Evolutionary conservation across 1,140 invertebrate species (phyloP).

Genomic region (Mactra quadrangularis): DNA sequence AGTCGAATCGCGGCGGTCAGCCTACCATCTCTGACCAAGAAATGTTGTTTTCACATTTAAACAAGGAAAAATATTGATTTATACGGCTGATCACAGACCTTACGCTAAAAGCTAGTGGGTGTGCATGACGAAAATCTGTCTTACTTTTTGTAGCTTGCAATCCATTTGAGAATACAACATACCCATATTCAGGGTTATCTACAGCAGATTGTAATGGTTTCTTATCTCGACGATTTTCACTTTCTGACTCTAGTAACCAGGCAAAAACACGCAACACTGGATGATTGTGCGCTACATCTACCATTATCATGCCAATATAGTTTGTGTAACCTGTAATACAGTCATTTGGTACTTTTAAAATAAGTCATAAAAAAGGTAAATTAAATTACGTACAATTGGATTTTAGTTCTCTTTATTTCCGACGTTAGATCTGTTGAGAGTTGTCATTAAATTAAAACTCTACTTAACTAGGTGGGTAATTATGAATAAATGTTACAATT

Average conservation of each 20-base stretch:
- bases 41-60: background rate
- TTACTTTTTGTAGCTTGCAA: background rate
- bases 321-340: slow-evolving; percentile 57
- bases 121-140: too few species aligned
- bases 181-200: background rate
- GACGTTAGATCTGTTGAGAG: too few species aligned
- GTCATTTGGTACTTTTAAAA: background rate
- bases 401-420: background rate
- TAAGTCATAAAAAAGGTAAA: background rate
- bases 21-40: too few species aligned
- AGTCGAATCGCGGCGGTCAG: too few species aligned
- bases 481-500: too few species aligned
- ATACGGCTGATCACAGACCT: background rate
- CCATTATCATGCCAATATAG: slow-evolving; percentile 66
- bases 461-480: too few species aligned
- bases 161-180: background rate
- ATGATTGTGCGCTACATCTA: slow-evolving; percentile 69
- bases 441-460: too few species aligned
- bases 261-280: slow-evolving; percentile 64
- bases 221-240: slow-evolving; percentile 10
- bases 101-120: background rate
- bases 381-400: background rate
- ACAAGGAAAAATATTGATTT: slow-evolving; percentile 2
- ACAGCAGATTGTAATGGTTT: background rate
- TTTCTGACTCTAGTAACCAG: slow-evolving; percentile 8